Evolutionary conservation across 2,888 invertebrate genomes (phyloP).

Genomic region (Pollenia angustigena): DNA sequence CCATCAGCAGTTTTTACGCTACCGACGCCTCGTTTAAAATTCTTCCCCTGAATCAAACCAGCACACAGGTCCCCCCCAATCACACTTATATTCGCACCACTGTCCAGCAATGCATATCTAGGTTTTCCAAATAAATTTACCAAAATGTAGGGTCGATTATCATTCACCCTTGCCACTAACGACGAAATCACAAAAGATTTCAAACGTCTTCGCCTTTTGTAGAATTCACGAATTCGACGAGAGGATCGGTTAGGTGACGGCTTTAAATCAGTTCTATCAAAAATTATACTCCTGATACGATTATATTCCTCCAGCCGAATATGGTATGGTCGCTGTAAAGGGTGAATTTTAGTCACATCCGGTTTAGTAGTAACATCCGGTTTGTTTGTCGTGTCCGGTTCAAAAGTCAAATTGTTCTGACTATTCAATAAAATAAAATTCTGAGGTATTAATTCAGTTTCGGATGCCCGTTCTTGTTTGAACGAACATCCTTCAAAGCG

Average conservation of each 20-base stretch:
- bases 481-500: not conserved
- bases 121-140: not conserved
- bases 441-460: not conserved
- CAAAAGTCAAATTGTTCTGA: not conserved
- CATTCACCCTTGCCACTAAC: not conserved
- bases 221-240: not conserved
- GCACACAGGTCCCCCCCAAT: not conserved
- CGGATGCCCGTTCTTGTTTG: slow-evolving; percentile 3
- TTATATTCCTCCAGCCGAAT: slow-evolving; percentile 5
- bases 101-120: not conserved
- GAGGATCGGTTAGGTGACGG: not conserved
- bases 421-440: not conserved
- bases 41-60: not conserved
- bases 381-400: not conserved
- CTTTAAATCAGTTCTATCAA: not conserved
- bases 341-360: too few species aligned
- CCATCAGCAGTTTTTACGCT: slow-evolving; percentile 3
- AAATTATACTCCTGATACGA: not conserved
- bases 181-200: not conserved
- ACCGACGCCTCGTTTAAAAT: not conserved
- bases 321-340: not conserved
- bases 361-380: too few species aligned
- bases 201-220: not conserved
- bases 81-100: too few species aligned
- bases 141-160: not conserved